Evolutionary conservation across 1,140 invertebrate species (phyloP), one percentile per base, ranked within the genome.

Genomic region (Bursaphelenchus mucronatus): DNA sequence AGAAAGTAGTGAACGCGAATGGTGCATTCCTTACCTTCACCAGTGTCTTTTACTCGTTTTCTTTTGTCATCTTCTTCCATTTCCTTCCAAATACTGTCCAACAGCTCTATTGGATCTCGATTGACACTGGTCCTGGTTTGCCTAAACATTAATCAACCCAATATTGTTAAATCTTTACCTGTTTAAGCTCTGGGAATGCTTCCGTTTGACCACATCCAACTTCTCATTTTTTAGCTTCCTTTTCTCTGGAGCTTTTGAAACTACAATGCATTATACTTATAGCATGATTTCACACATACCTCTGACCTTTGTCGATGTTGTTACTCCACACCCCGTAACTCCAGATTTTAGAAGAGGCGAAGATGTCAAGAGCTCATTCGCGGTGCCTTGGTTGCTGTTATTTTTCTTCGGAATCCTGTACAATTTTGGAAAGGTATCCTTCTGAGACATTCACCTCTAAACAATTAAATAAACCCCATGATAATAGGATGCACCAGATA

Each of bases 11-110:
- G 30, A 50, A 1, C 9, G 4, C 19, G n/a, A 15, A 65, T n/a
- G 43, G 2, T 39, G 3, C 4, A 55, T 3, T 65, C 62, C 8
- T 8, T n/a, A 13, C 11, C 13, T 54, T 54, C 13, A 4, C 63
- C n/a, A 3, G 62, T 30, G 11, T 61, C 55, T 3, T 13, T 65
- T 58, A 64, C 30, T 30, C 63, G 62, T 45, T 58, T 55, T 30
- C 57, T 13, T n/a, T 59, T 39, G 57, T 49, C 47, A 49, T 59
- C 57, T 39, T 59, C 57, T n/a, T 59, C 57, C 57, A 59, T 59
- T 50, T 59, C 57, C 13, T 44, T 39, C 57, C 57, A 59, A 59
- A 59, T 59, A 11, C 57, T 13, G 30, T 59, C 57, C 41, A 59
- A 44, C 57, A 59, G 45, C 57, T 59, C 57, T 11, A 59, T 50